These are phyloP conservation scores for Chironomus tepperi DNA, from an alignment of 1,140 invertebrate genomes.

Conservation along the genomic window DNA sequence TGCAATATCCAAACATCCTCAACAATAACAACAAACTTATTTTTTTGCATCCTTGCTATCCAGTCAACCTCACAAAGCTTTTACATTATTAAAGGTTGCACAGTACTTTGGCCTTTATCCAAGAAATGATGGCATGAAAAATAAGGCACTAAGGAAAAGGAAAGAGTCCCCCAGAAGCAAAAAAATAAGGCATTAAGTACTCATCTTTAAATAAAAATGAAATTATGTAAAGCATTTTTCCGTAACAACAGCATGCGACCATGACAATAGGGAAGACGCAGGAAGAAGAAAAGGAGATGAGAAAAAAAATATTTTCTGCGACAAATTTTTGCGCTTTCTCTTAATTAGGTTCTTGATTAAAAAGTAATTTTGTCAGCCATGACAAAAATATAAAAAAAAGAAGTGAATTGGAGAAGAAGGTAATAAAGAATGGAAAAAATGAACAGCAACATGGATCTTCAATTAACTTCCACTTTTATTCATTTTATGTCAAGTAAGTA, in stretches of 20 bases:
- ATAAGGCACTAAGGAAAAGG: too few relatives aligned
- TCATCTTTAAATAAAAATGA: too few relatives aligned
- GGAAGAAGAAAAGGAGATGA: neutral
- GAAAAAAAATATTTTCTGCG: too few relatives aligned
- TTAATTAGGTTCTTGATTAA: conserved; percentile 10
- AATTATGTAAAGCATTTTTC: neutral
- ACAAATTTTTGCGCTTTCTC: neutral
- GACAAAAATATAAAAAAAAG: neutral
- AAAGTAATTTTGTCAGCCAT: neutral
- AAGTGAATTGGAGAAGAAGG: neutral
- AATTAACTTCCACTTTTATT: neutral
- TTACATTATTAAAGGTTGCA: too few relatives aligned
- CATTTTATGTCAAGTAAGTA: neutral
- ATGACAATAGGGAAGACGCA: neutral
- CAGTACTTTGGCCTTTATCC: too few relatives aligned
- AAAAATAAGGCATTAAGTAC: too few relatives aligned
- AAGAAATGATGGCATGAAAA: too few relatives aligned
- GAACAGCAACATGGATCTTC: neutral
- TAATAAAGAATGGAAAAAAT: neutral
- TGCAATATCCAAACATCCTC: too few relatives aligned
- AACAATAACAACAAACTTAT: too few relatives aligned
- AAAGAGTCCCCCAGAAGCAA: too few relatives aligned
- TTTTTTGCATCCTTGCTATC: too few relatives aligned
- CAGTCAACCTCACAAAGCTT: too few relatives aligned
- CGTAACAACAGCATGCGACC: neutral